A percentile compares a stretch with the other conserved stretches of the same genome.
Evolutionary conservation across 2,797 vertebrate genomes (phyloP).

Genomic region (Anomalospiza imberbis): DNA sequence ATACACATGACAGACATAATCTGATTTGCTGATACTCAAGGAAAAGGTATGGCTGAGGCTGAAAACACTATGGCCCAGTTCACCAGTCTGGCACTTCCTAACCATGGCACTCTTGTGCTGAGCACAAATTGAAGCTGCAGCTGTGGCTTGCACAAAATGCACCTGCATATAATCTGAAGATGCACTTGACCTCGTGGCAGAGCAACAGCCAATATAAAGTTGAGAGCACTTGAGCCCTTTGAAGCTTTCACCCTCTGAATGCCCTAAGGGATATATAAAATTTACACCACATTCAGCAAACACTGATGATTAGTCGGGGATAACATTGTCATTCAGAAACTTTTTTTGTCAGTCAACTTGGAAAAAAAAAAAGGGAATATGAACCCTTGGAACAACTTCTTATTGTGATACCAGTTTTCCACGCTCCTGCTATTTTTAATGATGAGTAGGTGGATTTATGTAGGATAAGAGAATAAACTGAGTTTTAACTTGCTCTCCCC

Average conservation of each 20-base stretch:
- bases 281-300: neutral
- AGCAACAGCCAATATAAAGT: neutral
- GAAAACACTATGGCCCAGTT: neutral
- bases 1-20: neutral
- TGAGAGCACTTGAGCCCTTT: neutral
- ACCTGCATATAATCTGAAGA: neutral
- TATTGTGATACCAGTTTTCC: conserved; percentile 8
- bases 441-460: conserved; percentile 14
- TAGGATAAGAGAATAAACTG: conserved; percentile 36
- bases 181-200: neutral
- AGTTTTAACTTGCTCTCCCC: neutral
- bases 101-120: rapidly evolving
- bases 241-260: neutral
- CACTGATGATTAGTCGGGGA: neutral
- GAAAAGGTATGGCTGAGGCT: neutral
- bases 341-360: neutral
- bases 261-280: neutral
- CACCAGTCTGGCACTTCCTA: neutral
- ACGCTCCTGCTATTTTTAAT: conserved; percentile 37
- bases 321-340: neutral
- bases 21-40: neutral
- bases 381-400: neutral
- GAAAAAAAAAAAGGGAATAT: neutral
- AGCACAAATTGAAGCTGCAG: neutral
- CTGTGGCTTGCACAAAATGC: neutral